Percentiles rank a stretch among this genome's conserved stretches.
Evolutionary conservation across 2,113 vertebrate genomes (phyloP).

Genomic region (Lanius collurio): DNA sequence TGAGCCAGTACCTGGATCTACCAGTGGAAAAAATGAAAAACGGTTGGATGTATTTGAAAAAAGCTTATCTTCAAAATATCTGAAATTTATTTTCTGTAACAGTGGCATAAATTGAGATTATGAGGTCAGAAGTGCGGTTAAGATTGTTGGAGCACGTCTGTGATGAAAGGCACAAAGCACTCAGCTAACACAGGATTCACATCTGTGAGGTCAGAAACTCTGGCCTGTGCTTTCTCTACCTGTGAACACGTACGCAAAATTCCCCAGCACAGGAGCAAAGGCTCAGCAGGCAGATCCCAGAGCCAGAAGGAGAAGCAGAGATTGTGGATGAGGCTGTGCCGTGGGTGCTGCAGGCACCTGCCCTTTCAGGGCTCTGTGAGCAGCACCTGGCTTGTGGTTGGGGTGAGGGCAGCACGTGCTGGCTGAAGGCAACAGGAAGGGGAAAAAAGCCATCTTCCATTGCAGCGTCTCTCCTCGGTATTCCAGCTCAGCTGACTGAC

Average conservation of each 20-base stretch:
- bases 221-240: neutral
- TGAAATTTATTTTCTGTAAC: neutral
- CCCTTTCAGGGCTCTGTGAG: neutral
- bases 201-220: neutral
- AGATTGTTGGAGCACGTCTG: neutral
- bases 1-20: neutral
- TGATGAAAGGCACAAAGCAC: neutral
- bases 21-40: neutral
- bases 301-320: neutral
- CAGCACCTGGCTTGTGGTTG: rapidly evolving
- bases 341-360: neutral
- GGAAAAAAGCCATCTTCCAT: neutral
- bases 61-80: neutral
- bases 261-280: neutral
- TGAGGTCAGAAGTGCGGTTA: neutral
- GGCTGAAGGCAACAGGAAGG: neutral
- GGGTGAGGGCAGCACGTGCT: rapidly evolving
- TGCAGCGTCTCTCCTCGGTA: neutral
- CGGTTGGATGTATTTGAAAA: neutral
- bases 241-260: rapidly evolving
- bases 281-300: neutral
- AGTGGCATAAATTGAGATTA: neutral
- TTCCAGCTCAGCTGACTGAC: constrained; percentile 80
- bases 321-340: too few species aligned
- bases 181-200: neutral